Evolutionary conservation across 2,113 vertebrate species (phyloP).

Genomic region (Ciconia stormi): DNA sequence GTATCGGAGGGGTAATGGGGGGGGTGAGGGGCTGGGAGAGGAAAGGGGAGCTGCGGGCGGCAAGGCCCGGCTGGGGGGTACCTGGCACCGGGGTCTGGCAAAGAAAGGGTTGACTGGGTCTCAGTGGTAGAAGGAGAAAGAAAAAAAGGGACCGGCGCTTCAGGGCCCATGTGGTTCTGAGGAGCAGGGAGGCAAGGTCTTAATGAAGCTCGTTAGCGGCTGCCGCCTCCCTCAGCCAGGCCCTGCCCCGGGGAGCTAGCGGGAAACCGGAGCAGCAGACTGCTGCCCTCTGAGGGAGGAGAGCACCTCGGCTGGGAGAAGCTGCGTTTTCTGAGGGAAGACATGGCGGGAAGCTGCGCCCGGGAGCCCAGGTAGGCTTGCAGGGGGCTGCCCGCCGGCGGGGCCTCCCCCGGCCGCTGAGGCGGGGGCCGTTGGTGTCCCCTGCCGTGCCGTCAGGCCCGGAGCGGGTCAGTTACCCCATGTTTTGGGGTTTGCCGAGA

Average conservation of each 20-base stretch:
- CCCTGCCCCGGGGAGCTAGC: fast-evolving
- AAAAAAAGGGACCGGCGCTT: fast-evolving
- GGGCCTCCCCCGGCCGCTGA: too few species aligned
- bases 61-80: not conserved
- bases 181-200: fast-evolving
- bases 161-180: fast-evolving
- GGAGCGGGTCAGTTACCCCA: fast-evolving
- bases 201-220: fast-evolving
- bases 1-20: too few species aligned
- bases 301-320: fast-evolving
- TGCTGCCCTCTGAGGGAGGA: fast-evolving
- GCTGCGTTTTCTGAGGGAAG: fast-evolving
- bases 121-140: not conserved
- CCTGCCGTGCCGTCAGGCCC: fast-evolving
- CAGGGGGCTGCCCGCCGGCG: fast-evolving
- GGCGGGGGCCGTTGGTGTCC: fast-evolving
- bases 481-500: not conserved
- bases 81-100: not conserved
- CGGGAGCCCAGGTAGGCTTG: not conserved
- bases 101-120: fast-evolving
- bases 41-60: not conserved
- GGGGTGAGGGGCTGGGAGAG: too few species aligned
- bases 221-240: fast-evolving
- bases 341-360: fast-evolving
- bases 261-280: fast-evolving